Evolutionary conservation across 2,888 invertebrate species (phyloP).

Genomic region (Spisula solida): DNA sequence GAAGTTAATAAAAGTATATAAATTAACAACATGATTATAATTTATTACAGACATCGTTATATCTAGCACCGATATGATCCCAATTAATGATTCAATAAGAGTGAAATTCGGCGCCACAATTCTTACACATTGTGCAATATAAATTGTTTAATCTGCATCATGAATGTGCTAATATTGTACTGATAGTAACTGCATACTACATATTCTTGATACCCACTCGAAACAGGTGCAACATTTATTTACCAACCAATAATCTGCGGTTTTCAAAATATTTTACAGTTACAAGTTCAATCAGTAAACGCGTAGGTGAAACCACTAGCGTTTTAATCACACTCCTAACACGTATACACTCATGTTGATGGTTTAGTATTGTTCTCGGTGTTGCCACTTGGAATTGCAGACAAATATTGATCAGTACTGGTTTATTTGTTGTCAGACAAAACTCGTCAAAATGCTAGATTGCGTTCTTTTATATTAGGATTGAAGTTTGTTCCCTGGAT

Average conservation of each 20-base stretch:
- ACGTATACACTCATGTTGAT: background rate
- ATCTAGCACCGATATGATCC: no score
- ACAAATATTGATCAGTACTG: background rate
- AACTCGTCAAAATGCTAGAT: background rate
- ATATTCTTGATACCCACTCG: background rate
- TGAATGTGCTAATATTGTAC: no score
- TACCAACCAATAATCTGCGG: background rate
- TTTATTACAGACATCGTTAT: no score
- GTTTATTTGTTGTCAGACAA: slow-evolving; percentile 8
- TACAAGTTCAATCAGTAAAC: background rate
- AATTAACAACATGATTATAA: no score
- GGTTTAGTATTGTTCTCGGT: background rate
- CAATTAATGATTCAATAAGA: no score
- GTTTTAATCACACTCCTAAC: slow-evolving; percentile 1
- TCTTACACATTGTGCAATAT: no score
- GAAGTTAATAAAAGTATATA: no score
- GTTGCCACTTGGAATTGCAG: background rate
- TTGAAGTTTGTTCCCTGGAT: background rate
- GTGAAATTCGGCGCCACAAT: no score
- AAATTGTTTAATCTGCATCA: no score
- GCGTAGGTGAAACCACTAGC: background rate
- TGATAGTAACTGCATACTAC: slow-evolving; percentile 9
- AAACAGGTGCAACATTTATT: background rate
- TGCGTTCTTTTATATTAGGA: background rate
- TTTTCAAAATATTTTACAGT: slow-evolving; percentile 1